A percentile compares a stretch with the other conserved stretches of the same genome.
These are phyloP conservation scores for Polyommatus icarus DNA, from an alignment of 2,888 invertebrate genomes.

Conservation along the genomic window DNA sequence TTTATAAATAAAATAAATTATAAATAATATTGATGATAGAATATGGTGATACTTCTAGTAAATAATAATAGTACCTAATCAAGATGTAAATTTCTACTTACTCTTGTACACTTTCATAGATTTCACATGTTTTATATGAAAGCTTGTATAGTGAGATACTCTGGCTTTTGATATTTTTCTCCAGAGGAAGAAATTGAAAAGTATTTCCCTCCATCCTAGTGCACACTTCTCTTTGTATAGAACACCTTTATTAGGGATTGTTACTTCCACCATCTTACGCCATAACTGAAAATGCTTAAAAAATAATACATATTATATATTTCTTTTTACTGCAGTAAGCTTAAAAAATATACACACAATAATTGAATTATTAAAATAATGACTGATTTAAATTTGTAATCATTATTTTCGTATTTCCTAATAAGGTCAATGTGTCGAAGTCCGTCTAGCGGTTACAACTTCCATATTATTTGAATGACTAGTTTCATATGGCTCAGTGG, in stretches of 20 bases:
- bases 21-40: not conserved
- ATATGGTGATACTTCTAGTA: not conserved
- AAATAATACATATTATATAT: not conserved
- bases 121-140: conserved; percentile 37
- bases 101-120: conserved; percentile 53
- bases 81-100: conserved; percentile 38
- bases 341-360: not conserved
- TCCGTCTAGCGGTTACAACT: too few relatives aligned
- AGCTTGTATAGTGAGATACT: conserved; percentile 34
- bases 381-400: not conserved
- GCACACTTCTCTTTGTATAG: conserved; percentile 47
- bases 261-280: conserved; percentile 45
- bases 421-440: too few relatives aligned
- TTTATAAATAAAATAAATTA: not conserved
- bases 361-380: too few relatives aligned
- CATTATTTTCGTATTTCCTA: too few relatives aligned
- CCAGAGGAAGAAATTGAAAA: conserved; percentile 52
- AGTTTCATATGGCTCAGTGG: too few relatives aligned
- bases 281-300: conserved; percentile 45
- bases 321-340: not conserved
- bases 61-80: too few relatives aligned
- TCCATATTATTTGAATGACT: too few relatives aligned
- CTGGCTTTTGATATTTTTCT: conserved; percentile 42
- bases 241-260: conserved; percentile 46
- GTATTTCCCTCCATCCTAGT: conserved; percentile 43